Percentiles rank a stretch among this genome's conserved stretches.
Conservation (phyloP, 2,797 vertebrate species). For the Cyclopterus lumpus region DNA sequence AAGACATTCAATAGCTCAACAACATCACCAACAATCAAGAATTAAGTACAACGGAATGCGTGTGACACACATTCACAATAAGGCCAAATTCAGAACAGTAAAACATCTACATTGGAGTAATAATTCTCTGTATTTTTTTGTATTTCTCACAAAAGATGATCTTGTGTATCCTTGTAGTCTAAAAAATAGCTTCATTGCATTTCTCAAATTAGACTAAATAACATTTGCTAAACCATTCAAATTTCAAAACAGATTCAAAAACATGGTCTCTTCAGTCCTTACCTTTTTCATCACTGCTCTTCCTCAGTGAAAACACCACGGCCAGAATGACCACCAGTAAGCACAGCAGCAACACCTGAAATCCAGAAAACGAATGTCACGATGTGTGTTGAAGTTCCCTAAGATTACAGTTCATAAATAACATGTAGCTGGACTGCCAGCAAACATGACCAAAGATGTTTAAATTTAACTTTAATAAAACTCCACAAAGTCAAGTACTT, state of each 20-base stretch:
- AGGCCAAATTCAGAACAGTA: background rate
- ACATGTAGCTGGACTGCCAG: background rate
- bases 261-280: constrained; percentile 18
- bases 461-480: background rate
- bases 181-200: background rate
- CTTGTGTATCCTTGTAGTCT: background rate
- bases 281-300: constrained; percentile 84
- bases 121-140: too few relatives aligned
- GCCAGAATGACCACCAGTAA: constrained; percentile 88
- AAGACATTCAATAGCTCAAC: background rate
- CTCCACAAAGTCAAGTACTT: background rate
- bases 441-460: background rate
- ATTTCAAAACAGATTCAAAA: background rate
- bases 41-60: background rate
- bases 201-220: background rate
- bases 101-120: background rate
- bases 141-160: too few relatives aligned
- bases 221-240: background rate
- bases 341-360: constrained; percentile 88
- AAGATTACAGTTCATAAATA: background rate
- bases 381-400: background rate
- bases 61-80: too few relatives aligned
- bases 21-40: background rate
- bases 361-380: constrained; percentile 24
- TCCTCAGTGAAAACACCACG: constrained; percentile 87